Base-by-base conservation (phyloP, 30 jellyfish, hydroid and myxozoan species). In the Chironex yamaguchii region DNA sequence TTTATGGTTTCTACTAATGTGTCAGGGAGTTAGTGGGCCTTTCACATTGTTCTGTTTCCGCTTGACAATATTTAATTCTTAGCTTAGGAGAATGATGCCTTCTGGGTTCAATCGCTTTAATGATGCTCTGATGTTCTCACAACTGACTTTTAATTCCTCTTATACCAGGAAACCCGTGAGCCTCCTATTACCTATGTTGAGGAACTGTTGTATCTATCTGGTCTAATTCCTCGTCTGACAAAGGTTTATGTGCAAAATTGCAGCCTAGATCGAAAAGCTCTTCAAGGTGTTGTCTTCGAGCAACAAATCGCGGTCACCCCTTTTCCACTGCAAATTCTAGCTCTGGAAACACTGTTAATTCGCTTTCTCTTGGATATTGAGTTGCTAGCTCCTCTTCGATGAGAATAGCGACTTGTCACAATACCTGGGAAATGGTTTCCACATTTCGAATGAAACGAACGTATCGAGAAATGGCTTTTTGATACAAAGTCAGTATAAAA, bases 211-310 rank as follows among this genome's bases (percentile, higher is more conserved):
- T 29, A 52, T 52, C 85, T 4, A 3, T 52, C 68, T 14, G 25
- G 34, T 78, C 90, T 21, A 78, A 34, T 54, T 78, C 70, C 12
- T 53, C 90, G 36, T 78, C 85, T 50, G 84, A 29, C 17, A 78
- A 24, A 31, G 69, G 11, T 4, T 34, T 26, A 17, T 29, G 17
- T 23, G 69, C 68, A 52, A 21, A 21, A 4, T 35, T 52, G 29
- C 35, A 78, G 13, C 90, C 85, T 23, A 34, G 69, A 14, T 24
- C 85, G 12, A 78, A 52, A 26, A 29, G 49, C 4, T 12, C 22
- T 51, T 51, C 82, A 17, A 75, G 84, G 22, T 48, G 82, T 4
- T 48, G 54, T 49, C 67, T 75, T 54, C 20, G 62, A 28, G 52
- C 26, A 22, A 27, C 53, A 75, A 36, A 22, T 24, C 53, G 82